Evolutionary conservation across 2,888 invertebrate genomes (phyloP).

Genomic region (Temnothorax rugatulus): DNA sequence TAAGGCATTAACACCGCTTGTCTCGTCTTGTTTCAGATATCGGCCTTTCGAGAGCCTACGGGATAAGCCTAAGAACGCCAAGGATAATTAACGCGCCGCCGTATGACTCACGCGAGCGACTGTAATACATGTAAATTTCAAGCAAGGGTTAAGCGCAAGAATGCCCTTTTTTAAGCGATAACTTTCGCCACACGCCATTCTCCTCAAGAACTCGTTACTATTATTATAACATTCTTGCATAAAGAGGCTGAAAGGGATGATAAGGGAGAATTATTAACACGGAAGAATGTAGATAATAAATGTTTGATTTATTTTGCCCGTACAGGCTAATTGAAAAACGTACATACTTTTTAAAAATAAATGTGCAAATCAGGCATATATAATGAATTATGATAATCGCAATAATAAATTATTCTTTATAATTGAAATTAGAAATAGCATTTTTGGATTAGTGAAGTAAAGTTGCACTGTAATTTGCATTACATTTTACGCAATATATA

Average conservation of each 20-base stretch:
- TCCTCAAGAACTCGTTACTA: neutral
- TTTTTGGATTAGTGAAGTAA: neutral
- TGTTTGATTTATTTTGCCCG: slow-evolving; percentile 23
- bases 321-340: slow-evolving; percentile 13
- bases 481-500: neutral
- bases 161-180: slow-evolving; percentile 36
- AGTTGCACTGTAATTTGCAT: slow-evolving; percentile 3
- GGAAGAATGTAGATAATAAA: neutral
- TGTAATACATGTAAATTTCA: slow-evolving; percentile 36
- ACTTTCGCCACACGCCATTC: slow-evolving; percentile 21
- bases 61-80: neutral
- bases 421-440: slow-evolving; percentile 9
- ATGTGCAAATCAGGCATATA: neutral
- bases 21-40: slow-evolving; percentile 59
- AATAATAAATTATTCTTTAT: slow-evolving; percentile 11
- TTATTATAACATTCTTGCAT: slow-evolving; percentile 24
- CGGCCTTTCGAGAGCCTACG: slow-evolving; percentile 20
- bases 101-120: slow-evolving; percentile 22
- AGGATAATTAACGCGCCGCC: slow-evolving; percentile 32
- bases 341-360: neutral
- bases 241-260: neutral
- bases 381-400: neutral
- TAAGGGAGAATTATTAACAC: slow-evolving; percentile 31
- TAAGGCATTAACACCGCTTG: slow-evolving; percentile 42
- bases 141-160: slow-evolving; percentile 25